These are phyloP conservation scores for Trypoxylon attenuatum DNA, from an alignment of 2,888 invertebrate species.

Conservation along the genomic window DNA sequence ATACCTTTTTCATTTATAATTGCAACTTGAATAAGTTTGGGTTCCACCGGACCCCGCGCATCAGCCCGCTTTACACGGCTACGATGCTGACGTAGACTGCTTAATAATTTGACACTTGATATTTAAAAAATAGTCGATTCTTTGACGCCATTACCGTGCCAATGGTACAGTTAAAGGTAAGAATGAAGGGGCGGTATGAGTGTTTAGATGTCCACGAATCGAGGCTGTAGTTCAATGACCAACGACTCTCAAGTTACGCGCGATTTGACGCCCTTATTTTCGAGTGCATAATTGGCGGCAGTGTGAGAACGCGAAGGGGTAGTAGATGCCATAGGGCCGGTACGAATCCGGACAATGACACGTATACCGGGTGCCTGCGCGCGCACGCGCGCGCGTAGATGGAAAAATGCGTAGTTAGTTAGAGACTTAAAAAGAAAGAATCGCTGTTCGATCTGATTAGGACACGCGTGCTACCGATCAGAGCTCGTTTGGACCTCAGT, in stretches of 20 bases:
- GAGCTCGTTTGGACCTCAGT: conserved; percentile 48
- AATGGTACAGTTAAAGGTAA: conserved; percentile 45
- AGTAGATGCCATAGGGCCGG: conserved; percentile 7
- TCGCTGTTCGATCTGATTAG: conserved; percentile 19
- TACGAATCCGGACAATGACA: conserved; percentile 3
- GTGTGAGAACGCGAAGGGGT: conserved; percentile 7
- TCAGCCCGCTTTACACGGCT: conserved; percentile 30
- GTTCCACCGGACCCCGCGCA: conserved; percentile 30
- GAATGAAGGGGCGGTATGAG: conserved; percentile 42
- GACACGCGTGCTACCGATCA: conserved; percentile 10
- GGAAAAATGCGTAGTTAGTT: too few relatives aligned
- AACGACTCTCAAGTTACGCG: conserved; percentile 7
- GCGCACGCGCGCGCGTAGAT: conserved; percentile 4
- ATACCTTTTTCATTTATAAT: conserved; percentile 8
- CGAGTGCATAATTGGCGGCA: conserved; percentile 16
- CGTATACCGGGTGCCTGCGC: conserved; percentile 2
- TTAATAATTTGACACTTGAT: conserved; percentile 67
- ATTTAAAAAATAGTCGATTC: conserved; percentile 70
- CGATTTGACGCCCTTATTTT: not conserved
- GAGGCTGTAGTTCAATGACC: conserved; percentile 30
- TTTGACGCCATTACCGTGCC: conserved; percentile 54
- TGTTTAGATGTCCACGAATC: conserved; percentile 58
- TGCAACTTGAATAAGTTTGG: conserved; percentile 24
- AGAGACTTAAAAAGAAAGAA: conserved; percentile 28
- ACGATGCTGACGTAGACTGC: conserved; percentile 27